Evolutionary conservation across 2,113 vertebrate genomes (phyloP).

Genomic region (Pteropus alecto): DNA sequence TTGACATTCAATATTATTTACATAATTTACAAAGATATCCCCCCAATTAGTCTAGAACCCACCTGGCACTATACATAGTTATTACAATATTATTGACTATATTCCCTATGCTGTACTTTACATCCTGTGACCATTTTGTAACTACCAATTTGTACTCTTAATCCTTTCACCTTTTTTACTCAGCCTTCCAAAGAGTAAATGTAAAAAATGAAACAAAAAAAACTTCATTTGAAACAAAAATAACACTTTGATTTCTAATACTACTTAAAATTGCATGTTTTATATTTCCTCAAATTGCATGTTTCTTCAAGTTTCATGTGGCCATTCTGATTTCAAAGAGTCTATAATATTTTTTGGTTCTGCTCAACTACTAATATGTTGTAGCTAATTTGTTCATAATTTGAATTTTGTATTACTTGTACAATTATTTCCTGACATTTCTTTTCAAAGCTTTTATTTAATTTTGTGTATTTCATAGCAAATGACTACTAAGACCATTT

Average conservation of each 20-base stretch:
- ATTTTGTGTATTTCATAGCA: background rate
- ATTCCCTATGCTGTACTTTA: too few relatives aligned
- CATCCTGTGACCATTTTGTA: too few relatives aligned
- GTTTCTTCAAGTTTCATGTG: constrained; percentile 15
- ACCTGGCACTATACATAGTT: too few relatives aligned
- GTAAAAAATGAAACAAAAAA: constrained; percentile 55
- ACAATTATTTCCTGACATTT: constrained; percentile 29
- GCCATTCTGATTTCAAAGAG: constrained; percentile 19
- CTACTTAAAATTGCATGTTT: constrained; percentile 14
- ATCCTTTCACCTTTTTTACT: too few relatives aligned
- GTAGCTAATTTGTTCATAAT: background rate
- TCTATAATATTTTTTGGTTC: background rate
- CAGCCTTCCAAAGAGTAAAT: constrained; percentile 49
- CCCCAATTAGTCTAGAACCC: too few relatives aligned
- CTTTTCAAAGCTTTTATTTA: constrained; percentile 18
- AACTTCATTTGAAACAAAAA: background rate
- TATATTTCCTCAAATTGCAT: background rate
- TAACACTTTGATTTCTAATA: constrained; percentile 40
- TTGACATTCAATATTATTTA: too few relatives aligned
- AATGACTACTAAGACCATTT: constrained; percentile 6
- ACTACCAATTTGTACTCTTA: too few relatives aligned
- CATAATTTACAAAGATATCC: too few relatives aligned
- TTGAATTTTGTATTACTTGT: background rate
- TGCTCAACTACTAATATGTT: background rate
- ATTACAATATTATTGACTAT: too few relatives aligned